Base-by-base conservation (phyloP, 2,113 vertebrate species). In the Cromileptes altivelis region DNA sequence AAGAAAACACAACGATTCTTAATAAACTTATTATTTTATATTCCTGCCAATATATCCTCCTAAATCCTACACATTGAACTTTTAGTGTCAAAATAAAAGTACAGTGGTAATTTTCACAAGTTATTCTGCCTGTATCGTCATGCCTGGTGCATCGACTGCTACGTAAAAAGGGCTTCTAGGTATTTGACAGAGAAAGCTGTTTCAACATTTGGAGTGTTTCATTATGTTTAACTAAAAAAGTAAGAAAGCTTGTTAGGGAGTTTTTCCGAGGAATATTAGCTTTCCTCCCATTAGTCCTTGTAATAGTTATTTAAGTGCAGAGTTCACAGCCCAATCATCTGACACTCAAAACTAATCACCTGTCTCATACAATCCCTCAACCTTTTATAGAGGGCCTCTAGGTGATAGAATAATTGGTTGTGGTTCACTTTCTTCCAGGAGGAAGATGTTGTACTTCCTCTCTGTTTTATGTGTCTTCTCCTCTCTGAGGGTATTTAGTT, bases 401-500 rank as follows among this genome's bases (percentile, higher is more conserved):
- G 89, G 91, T 92, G 91, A 87, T 85, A 45, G 85, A 89, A 92
- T 92, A 93, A 92, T 93, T 94, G 90, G 91, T 90, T 85, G 81
- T 70, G 86, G 87, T 92, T 90, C 82, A 76, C 86, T 91, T 87
- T 93, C 84, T 89, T 91, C 76, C 53, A 60, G 75, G 33, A 82
- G 70, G 55, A 80, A 84, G 70, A 84, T 65, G 80, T 73, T 86
- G 84, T 82, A 87, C 61, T 86, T 89, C 82, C 58, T 88, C 75
- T 85, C 55, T 84, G 79, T 88, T 90, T 79, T 72, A 64, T 75
- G 63, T 75, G 52, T 71, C 60, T 57, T 70, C 76, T 80, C 47
- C 55, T 65, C 85, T 87, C 83, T 57, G 27, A 27, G 80, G 80
- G 57, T 92, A 72, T 86, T 90, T 87, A 70, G 78, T 73, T 90